Evolutionary conservation across 92 coral and sea anemone species (phyloP).

Genomic region (Actinostola sp.): DNA sequence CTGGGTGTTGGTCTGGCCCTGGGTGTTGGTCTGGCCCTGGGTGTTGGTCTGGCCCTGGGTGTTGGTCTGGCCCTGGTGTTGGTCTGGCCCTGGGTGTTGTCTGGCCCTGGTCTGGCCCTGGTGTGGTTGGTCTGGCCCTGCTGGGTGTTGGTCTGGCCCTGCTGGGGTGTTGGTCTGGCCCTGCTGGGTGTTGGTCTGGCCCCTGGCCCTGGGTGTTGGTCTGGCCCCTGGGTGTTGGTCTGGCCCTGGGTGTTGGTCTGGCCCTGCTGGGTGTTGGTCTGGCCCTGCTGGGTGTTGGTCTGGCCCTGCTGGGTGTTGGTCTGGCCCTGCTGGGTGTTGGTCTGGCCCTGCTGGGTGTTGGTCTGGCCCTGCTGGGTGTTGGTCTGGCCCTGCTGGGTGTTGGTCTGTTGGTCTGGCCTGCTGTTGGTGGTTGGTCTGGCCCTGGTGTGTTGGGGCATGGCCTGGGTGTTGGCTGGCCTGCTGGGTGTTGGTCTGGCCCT

Average conservation of each 20-base stretch:
- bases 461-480: neutral
- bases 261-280: neutral
- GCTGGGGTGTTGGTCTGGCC: neutral
- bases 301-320: neutral
- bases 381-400: no score
- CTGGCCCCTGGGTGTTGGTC: neutral
- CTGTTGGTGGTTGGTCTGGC: neutral
- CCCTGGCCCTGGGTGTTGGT: neutral
- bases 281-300: neutral
- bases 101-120: neutral
- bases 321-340: neutral
- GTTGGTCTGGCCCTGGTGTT: no score
- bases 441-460: neutral
- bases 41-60: neutral
- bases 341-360: neutral
- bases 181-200: neutral
- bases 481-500: neutral
- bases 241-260: neutral
- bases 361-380: neutral
- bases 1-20: neutral
- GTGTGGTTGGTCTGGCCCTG: neutral
- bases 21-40: neutral
- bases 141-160: neutral
- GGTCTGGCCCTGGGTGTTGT: no score
- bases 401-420: neutral